A percentile compares a stretch with the other conserved stretches of the same genome.
These are phyloP conservation scores for Hymenopus coronatus DNA, from an alignment of 2,888 invertebrate genomes.

Conservation along the genomic window DNA sequence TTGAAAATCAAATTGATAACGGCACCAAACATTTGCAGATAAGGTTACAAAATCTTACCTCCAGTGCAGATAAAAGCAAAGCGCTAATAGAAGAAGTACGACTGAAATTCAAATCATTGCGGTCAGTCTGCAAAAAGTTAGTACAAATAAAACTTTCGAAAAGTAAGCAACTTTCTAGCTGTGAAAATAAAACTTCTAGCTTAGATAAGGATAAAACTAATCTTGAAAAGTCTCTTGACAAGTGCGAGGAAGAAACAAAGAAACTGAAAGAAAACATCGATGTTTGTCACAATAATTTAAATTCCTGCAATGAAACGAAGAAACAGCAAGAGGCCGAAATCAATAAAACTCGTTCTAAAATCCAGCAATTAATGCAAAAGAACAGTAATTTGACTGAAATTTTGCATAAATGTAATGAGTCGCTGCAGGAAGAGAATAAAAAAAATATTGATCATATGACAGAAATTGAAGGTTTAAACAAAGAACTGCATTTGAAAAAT, in stretches of 20 bases:
- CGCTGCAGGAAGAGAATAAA: neutral
- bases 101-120: too few species aligned
- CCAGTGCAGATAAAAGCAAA: neutral
- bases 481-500: neutral
- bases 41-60: too few species aligned
- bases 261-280: fast-evolving
- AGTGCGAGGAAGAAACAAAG: neutral
- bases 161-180: neutral
- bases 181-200: neutral
- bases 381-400: neutral
- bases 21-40: fast-evolving
- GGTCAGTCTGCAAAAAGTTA: neutral
- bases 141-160: neutral
- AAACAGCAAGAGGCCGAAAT: neutral
- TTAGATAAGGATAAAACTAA: neutral
- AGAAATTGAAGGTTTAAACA: neutral
- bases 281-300: neutral
- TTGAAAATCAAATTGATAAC: too few species aligned
- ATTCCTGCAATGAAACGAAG: neutral
- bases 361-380: neutral
- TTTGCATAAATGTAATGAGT: neutral
- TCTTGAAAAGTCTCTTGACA: neutral
- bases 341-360: neutral
- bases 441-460: neutral
- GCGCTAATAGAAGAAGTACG: neutral